Evolutionary conservation across 2,797 vertebrate species (phyloP).

Genomic region (Geotrypetes seraphini): DNA sequence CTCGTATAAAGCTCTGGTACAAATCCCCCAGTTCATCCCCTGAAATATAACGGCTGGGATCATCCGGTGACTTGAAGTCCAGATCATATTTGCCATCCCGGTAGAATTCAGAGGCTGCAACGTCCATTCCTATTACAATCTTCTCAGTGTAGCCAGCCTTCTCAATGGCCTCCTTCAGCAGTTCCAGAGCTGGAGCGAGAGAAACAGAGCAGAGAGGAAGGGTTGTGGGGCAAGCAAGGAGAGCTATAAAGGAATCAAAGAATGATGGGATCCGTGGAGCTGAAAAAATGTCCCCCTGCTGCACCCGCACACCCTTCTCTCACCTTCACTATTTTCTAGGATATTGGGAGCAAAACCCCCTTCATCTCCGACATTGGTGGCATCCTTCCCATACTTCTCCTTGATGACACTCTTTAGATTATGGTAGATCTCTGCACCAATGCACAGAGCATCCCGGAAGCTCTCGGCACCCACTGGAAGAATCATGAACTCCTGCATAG

Average conservation of each 20-base stretch:
- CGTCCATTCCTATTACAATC: slow-evolving; percentile 88
- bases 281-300: background rate
- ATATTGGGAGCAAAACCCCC: slow-evolving; percentile 90
- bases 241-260: too few species aligned
- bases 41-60: slow-evolving; percentile 76
- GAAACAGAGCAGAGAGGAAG: too few species aligned
- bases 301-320: slow-evolving; percentile 17
- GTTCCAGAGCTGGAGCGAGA: slow-evolving; percentile 65
- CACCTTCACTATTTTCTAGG: slow-evolving; percentile 86
- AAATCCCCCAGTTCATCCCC: slow-evolving; percentile 74
- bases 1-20: slow-evolving; percentile 82
- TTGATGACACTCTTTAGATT: slow-evolving; percentile 83
- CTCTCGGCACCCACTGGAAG: slow-evolving; percentile 83
- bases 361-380: slow-evolving; percentile 85
- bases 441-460: slow-evolving; percentile 79
- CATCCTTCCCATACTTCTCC: slow-evolving; percentile 86
- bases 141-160: slow-evolving; percentile 84
- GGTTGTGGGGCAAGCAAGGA: too few species aligned
- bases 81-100: slow-evolving; percentile 82
- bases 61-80: slow-evolving; percentile 83
- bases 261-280: background rate
- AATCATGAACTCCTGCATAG: slow-evolving; percentile 93
- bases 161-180: slow-evolving; percentile 83
- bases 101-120: slow-evolving; percentile 84
- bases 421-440: slow-evolving; percentile 85